Evolutionary conservation across 2,797 vertebrate genomes (phyloP).

Genomic region (Onychomys leucogaster): DNA sequence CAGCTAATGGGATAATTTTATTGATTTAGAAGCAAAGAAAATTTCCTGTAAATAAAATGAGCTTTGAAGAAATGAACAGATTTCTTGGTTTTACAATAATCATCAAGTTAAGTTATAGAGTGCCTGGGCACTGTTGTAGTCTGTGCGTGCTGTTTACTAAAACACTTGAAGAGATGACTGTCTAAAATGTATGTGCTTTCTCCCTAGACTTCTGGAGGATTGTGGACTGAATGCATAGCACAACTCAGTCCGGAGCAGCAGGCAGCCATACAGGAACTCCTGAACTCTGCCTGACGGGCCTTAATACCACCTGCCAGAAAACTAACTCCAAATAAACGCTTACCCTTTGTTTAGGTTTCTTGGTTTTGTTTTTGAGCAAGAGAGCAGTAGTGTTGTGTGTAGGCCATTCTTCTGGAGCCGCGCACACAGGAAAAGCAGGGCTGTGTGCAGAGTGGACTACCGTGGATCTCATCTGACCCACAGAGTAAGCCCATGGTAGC

Average conservation of each 20-base stretch:
- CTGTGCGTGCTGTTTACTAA: neutral
- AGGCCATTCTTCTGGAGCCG: slow-evolving; percentile 87
- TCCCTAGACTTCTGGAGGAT: slow-evolving; percentile 93
- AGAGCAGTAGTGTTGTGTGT: slow-evolving; percentile 91
- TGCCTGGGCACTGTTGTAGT: neutral
- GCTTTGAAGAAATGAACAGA: slow-evolving; percentile 21
- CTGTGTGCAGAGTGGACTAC: slow-evolving; percentile 80
- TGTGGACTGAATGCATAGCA: slow-evolving; percentile 98
- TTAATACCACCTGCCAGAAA: slow-evolving; percentile 87
- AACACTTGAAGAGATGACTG: neutral
- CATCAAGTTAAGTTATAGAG: neutral
- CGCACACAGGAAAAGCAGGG: slow-evolving; percentile 84
- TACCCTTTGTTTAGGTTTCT: slow-evolving; percentile 92
- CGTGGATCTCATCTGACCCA: slow-evolving; percentile 80
- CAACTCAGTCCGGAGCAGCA: slow-evolving; percentile 96
- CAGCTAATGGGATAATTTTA: neutral
- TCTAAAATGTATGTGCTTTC: slow-evolving; percentile 26
- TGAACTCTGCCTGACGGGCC: slow-evolving; percentile 95
- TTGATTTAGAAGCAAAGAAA: neutral
- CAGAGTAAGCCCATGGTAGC: slow-evolving; percentile 86
- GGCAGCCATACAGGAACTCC: slow-evolving; percentile 98
- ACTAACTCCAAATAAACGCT: slow-evolving; percentile 92
- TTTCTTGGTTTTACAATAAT: slow-evolving; percentile 21
- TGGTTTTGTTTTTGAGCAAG: slow-evolving; percentile 91
- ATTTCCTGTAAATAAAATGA: neutral